Evolutionary conservation across 2,113 vertebrate species (phyloP).

Genomic region (Scatophagus argus): DNA sequence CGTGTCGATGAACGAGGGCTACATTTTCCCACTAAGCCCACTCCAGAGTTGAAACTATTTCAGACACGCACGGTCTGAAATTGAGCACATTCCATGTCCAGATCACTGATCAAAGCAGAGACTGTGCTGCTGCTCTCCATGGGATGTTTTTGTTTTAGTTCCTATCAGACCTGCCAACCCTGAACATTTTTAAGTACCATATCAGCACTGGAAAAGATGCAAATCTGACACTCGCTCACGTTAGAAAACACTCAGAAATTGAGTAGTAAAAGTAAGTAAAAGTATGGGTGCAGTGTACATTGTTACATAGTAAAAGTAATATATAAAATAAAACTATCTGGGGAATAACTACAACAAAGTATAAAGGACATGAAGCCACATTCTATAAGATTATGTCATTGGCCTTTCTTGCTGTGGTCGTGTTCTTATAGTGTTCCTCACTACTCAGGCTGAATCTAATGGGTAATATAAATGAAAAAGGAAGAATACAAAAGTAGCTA

Average conservation of each 20-base stretch:
- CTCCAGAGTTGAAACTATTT: background rate
- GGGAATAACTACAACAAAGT: background rate
- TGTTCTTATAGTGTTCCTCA: background rate
- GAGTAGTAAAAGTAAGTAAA: background rate
- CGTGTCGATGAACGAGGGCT: background rate
- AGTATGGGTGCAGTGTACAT: background rate
- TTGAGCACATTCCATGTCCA: background rate
- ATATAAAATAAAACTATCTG: background rate
- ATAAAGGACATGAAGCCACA: background rate
- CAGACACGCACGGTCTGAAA: background rate
- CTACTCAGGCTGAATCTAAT: constrained; percentile 11
- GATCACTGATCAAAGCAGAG: background rate
- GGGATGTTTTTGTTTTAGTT: constrained; percentile 20
- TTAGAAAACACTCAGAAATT: background rate
- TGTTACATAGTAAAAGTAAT: background rate
- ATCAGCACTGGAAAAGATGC: constrained; percentile 9
- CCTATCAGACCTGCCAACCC: constrained; percentile 66
- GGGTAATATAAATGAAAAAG: background rate
- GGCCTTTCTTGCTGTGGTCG: no score
- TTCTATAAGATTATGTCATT: background rate
- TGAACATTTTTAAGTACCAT: constrained; percentile 67
- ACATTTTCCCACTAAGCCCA: constrained; percentile 31
- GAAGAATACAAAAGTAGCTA: constrained; percentile 1
- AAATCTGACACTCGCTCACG: background rate
- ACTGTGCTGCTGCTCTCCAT: constrained; percentile 24